A percentile compares a stretch with the other conserved stretches of the same genome.
Evolutionary conservation across 2,113 vertebrate genomes (phyloP).

Genomic region (Hemibagrus wyckioides): DNA sequence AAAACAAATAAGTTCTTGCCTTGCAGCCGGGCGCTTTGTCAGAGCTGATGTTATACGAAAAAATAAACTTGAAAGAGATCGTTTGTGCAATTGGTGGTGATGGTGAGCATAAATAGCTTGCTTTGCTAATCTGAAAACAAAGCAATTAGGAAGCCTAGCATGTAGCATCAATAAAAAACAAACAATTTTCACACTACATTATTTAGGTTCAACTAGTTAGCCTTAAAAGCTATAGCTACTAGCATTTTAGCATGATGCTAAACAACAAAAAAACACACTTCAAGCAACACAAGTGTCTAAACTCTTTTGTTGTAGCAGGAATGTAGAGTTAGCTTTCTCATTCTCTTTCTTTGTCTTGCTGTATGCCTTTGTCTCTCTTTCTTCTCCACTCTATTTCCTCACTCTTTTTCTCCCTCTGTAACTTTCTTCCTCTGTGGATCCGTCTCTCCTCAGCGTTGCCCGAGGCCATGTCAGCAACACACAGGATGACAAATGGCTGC

Average conservation of each 20-base stretch:
- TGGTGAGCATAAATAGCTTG: not conserved
- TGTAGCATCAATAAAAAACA: not conserved
- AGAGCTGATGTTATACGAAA: not conserved
- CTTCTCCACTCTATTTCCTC: slow-evolving; percentile 19
- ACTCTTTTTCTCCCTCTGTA: slow-evolving; percentile 7
- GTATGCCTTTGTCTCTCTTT: slow-evolving; percentile 8
- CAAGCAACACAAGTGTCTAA: not conserved
- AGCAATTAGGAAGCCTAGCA: not conserved
- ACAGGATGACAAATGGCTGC: slow-evolving; percentile 63
- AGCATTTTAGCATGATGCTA: not conserved
- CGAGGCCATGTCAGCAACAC: slow-evolving; percentile 29
- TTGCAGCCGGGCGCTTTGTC: not conserved
- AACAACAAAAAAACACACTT: not conserved
- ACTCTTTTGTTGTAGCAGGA: not conserved
- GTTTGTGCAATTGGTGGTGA: not conserved
- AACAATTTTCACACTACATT: not conserved
- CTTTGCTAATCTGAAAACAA: not conserved
- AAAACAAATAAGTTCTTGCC: not conserved
- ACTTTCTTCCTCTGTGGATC: not conserved
- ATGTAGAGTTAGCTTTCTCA: not conserved
- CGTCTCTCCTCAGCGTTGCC: not conserved
- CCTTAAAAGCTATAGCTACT: not conserved
- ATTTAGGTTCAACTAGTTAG: not conserved
- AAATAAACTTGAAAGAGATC: not conserved
- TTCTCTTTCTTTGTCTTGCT: not conserved